Conservation (phyloP, 2,113 vertebrate genomes). For the Shinisaurus crocodilurus region DNA sequence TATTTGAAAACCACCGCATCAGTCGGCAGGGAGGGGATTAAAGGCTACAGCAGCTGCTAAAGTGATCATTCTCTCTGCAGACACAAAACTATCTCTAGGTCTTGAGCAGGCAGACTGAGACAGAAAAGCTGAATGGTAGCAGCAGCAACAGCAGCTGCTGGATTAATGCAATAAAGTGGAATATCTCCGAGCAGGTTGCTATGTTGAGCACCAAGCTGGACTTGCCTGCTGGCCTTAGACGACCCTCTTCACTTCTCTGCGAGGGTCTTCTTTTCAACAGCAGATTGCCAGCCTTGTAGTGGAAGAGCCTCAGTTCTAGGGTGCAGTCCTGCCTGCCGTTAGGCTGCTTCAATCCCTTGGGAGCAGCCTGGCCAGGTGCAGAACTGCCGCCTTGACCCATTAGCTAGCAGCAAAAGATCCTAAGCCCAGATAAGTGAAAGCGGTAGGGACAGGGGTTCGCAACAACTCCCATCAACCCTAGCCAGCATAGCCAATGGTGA, state of each 20-base stretch:
- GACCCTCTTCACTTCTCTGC: not conserved
- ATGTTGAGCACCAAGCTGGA: slow-evolving; percentile 29
- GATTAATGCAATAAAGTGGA: slow-evolving; percentile 41
- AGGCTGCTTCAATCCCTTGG: not conserved
- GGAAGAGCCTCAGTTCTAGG: not conserved
- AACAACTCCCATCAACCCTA: too few species aligned
- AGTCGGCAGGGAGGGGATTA: not conserved
- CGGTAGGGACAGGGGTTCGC: too few species aligned
- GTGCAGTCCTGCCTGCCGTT: not conserved
- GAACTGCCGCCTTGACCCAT: not conserved
- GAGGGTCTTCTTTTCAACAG: slow-evolving; percentile 1
- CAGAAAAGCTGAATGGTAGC: slow-evolving; percentile 13
- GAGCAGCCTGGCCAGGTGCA: not conserved
- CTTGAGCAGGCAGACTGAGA: slow-evolving; percentile 42
- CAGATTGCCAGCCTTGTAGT: not conserved
- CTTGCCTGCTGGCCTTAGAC: not conserved
- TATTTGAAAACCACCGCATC: not conserved
- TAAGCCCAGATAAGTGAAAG: not conserved
- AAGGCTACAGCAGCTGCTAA: slow-evolving; percentile 23
- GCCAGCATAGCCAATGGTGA: too few species aligned
- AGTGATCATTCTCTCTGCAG: not conserved
- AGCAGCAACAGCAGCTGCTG: fast-evolving
- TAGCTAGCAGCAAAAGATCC: not conserved
- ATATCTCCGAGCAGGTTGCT: slow-evolving; percentile 20
- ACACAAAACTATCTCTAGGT: slow-evolving; percentile 17